phyloP scores from a whole-genome alignment of 2,113 vertebrate species.

The Elephantulus edwardii region DNA sequence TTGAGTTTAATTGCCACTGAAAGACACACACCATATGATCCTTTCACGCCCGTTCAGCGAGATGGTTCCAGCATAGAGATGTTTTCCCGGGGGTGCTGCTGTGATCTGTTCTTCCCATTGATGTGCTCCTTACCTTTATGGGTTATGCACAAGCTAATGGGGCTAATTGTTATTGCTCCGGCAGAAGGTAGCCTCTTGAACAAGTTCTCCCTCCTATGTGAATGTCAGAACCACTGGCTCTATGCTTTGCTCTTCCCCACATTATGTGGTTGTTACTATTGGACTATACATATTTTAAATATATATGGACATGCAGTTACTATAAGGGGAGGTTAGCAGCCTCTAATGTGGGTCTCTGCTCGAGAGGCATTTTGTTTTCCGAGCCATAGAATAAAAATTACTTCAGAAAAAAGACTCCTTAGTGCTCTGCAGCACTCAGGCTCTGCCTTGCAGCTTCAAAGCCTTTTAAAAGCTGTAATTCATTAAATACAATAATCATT shows the following conservation, averaged over 20 bases:
- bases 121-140: constrained; percentile 31
- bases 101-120: not conserved
- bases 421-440: not conserved
- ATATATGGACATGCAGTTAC: not conserved
- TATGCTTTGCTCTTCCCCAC: constrained; percentile 5
- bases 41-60: constrained; percentile 16
- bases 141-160: constrained; percentile 38
- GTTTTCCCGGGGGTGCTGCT: not conserved
- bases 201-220: not conserved
- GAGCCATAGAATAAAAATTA: constrained; percentile 9
- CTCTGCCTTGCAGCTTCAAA: constrained; percentile 74
- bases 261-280: constrained; percentile 7
- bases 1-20: constrained; percentile 51
- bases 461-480: constrained; percentile 77
- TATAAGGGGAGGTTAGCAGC: constrained; percentile 27
- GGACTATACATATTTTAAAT: not conserved
- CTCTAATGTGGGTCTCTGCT: constrained; percentile 6
- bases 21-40: constrained; percentile 45
- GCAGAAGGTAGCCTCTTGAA: constrained; percentile 5
- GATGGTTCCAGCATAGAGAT: not conserved
- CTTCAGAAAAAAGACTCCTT: constrained; percentile 69
- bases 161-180: constrained; percentile 28
- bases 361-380: constrained; percentile 56
- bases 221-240: constrained; percentile 40
- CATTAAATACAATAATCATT: constrained; percentile 71